Base-by-base conservation (phyloP, 2,888 invertebrate genomes). In the Oligia strigilis region DNA sequence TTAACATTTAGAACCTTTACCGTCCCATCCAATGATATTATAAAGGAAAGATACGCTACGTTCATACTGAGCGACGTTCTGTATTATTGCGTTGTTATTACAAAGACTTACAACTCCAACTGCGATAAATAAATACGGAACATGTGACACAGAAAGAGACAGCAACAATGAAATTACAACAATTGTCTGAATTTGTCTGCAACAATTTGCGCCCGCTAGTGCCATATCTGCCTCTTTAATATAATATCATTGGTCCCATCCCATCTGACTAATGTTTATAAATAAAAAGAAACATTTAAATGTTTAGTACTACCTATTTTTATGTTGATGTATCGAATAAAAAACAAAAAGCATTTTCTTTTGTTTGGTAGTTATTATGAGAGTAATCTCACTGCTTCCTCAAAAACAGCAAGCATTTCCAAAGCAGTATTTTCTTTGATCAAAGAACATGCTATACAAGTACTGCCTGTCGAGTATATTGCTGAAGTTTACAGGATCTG, bases 341-440 rank as follows among this genome's bases (percentile, higher is more conserved):
- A 55, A 78, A 55, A 78, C 19, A 52, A 40, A 43, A 79, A 17
- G 23, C 46, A 46, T 77, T 19, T 23, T 65, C 43, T 77, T 77
- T 66, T 58, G 46, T 46, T 65, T 40, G 29, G 17, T 46, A 5
- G 14, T 46, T 66, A 65, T 14, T 58, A 49, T 19, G 19, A 9
- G 14, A 65, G 23, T 58, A 14, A 65, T 43, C 14, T 19, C 65
- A 36, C 43, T 65, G 13, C 64, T 78, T 65, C 14, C 4, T 46
- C 6, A 46, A 78, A 4, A 19, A 23, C 2, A 46, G 17, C 23
- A 23, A 75, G 13, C 17, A 13, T 11, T 60, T 60, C 14, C 4
- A n/a, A 29, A 3, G 17, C n/a, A 52, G 46, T 11, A 69, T 69
- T 74, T 69, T 69, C 40, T n/a, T 71, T 69, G n/a, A 23, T 67